These are phyloP conservation scores for Formica aserva DNA, from an alignment of 2,888 invertebrate genomes.

Conservation along the genomic window DNA sequence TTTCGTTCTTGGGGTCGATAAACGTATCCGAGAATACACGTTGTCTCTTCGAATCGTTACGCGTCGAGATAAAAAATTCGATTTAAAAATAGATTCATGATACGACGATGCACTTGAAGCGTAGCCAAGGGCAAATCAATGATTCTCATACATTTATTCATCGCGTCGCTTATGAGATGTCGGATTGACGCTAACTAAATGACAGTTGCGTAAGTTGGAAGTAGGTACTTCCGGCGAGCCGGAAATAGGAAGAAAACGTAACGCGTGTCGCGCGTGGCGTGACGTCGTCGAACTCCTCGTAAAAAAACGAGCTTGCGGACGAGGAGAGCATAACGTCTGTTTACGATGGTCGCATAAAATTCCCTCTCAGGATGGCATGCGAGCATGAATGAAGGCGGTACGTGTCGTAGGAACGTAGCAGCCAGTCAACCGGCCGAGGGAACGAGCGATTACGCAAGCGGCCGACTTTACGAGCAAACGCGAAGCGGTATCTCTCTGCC, in stretches of 20 bases:
- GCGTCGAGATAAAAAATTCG: not conserved
- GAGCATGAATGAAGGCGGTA: conserved; percentile 74
- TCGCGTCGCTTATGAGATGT: not conserved
- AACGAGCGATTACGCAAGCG: conserved; percentile 69
- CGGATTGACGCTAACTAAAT: not conserved
- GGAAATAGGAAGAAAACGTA: conserved; percentile 52
- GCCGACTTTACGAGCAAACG: conserved; percentile 69
- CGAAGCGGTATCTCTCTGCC: conserved; percentile 61
- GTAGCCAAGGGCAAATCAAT: not conserved
- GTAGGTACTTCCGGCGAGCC: conserved; percentile 1
- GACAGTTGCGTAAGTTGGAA: conserved; percentile 6
- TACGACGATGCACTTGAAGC: not conserved
- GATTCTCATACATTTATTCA: not conserved
- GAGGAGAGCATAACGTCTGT: conserved; percentile 63
- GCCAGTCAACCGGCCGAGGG: conserved; percentile 59
- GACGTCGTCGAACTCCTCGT: conserved; percentile 64
- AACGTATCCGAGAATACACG: conserved; percentile 8
- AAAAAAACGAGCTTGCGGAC: conserved; percentile 57
- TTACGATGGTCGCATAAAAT: conserved; percentile 75
- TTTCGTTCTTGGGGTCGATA: not conserved
- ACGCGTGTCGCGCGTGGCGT: conserved; percentile 66
- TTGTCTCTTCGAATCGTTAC: not conserved
- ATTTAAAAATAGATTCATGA: not conserved
- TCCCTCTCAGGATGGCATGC: conserved; percentile 67
- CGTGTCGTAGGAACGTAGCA: conserved; percentile 58